These are phyloP conservation scores for Leptura quadrifasciata DNA, from an alignment of 2,888 invertebrate species.

Conservation along the genomic window DNA sequence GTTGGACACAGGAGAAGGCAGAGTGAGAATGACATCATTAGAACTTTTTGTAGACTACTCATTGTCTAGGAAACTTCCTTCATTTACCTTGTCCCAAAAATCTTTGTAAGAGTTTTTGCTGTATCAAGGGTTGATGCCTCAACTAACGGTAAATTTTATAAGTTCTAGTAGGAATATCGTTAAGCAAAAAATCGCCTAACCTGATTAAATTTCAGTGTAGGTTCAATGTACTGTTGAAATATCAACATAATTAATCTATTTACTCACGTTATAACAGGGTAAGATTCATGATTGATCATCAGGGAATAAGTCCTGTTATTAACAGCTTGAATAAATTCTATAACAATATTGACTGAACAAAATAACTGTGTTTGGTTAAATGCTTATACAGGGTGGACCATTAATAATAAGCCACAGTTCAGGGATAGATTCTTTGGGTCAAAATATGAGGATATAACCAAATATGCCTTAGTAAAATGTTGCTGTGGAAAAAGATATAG, in stretches of 20 bases:
- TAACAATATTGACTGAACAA: no score
- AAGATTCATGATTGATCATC: no score
- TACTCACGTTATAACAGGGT: background rate
- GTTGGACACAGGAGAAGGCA: background rate
- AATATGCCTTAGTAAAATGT: no score
- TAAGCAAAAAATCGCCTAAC: background rate
- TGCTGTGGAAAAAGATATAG: no score
- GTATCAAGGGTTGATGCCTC: background rate
- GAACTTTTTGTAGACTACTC: conserved; percentile 4
- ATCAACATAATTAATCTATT: background rate
- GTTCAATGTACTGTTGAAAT: background rate
- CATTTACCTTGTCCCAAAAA: conserved; percentile 1
- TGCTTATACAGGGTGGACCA: no score
- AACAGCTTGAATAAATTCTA: no score
- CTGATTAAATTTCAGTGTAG: background rate
- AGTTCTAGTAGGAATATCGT: background rate
- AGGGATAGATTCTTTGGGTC: no score
- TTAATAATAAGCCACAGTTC: no score
- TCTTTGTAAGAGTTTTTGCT: background rate
- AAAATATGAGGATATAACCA: no score
- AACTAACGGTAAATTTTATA: conserved; percentile 3
- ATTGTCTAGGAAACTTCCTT: conserved; percentile 1
- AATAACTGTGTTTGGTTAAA: no score
- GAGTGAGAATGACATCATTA: background rate
- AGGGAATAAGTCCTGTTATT: no score